Conservation (phyloP, 2,888 invertebrate species). For the Alcis repandata region DNA sequence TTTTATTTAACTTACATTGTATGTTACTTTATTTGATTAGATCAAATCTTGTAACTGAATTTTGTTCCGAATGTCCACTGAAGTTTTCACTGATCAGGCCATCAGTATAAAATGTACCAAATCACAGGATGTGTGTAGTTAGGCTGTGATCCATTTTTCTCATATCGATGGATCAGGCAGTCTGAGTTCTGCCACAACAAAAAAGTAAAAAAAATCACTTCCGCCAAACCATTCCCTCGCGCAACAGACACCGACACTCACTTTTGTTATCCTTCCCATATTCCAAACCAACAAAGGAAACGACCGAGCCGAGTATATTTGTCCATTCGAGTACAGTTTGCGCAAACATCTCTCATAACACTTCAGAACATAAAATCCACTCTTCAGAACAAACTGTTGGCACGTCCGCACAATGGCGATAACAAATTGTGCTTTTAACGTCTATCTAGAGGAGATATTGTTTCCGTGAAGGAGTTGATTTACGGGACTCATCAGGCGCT, state of each 20-base stretch:
- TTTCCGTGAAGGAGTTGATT: constrained; percentile 48
- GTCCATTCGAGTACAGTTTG: constrained; percentile 29
- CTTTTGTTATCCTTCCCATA: constrained; percentile 34
- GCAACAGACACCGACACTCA: constrained; percentile 31
- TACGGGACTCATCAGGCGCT: constrained; percentile 48
- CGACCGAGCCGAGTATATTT: constrained; percentile 30
- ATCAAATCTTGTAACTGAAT: too few species aligned
- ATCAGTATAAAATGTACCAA: too few species aligned
- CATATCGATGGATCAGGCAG: too few species aligned
- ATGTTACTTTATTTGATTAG: too few species aligned
- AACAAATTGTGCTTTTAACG: constrained; percentile 55
- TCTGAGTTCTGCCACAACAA: not conserved
- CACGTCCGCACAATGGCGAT: constrained; percentile 48
- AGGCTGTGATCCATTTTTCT: too few species aligned
- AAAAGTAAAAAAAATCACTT: not conserved
- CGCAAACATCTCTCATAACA: constrained; percentile 31
- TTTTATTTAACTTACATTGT: too few species aligned
- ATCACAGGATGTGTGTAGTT: too few species aligned
- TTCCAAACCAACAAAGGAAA: constrained; percentile 28
- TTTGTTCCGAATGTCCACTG: too few species aligned
- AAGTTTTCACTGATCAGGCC: too few species aligned
- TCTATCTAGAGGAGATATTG: constrained; percentile 47
- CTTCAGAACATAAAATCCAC: constrained; percentile 26
- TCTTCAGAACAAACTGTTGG: constrained; percentile 45
- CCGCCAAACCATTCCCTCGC: not conserved